A percentile compares a stretch with the other conserved stretches of the same genome.
Conservation (phyloP, 2,797 vertebrate genomes). For the Syncerus caffer region DNA sequence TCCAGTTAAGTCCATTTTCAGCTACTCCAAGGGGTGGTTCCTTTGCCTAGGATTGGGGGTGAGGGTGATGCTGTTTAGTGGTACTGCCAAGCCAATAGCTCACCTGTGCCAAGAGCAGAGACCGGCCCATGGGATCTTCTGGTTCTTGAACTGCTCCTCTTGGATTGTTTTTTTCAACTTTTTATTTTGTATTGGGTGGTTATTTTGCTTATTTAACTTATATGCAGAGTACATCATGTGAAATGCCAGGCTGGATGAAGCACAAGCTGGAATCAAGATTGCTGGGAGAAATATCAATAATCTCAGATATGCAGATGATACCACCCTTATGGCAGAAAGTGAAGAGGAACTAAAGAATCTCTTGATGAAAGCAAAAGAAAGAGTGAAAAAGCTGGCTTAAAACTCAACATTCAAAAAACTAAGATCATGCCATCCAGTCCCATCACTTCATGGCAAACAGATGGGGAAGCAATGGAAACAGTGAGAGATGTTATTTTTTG, state of each 20-base stretch:
- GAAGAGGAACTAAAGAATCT: background rate
- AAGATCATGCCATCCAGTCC: background rate
- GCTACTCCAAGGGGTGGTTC: background rate
- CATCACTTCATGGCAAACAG: background rate
- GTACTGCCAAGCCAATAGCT: background rate
- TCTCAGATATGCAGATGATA: background rate
- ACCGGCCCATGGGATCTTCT: accelerated
- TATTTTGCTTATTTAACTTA: background rate
- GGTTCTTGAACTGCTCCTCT: too few relatives aligned
- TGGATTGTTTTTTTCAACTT: background rate
- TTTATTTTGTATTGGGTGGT: background rate
- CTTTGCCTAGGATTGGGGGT: accelerated
- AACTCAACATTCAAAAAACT: background rate
- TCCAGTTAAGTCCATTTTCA: accelerated
- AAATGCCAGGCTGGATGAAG: background rate
- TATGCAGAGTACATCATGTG: background rate
- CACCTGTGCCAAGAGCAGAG: accelerated
- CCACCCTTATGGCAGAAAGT: background rate
- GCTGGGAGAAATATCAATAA: background rate
- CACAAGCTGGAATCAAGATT: background rate
- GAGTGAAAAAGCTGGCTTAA: background rate
- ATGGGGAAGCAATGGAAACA: background rate
- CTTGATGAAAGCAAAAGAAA: background rate
- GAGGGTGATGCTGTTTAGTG: too few relatives aligned
- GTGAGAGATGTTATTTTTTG: background rate